Percentiles rank a stretch among this genome's conserved stretches.
Evolutionary conservation across 2,797 vertebrate genomes (phyloP).

Genomic region (Orientallactaga sibirica): DNA sequence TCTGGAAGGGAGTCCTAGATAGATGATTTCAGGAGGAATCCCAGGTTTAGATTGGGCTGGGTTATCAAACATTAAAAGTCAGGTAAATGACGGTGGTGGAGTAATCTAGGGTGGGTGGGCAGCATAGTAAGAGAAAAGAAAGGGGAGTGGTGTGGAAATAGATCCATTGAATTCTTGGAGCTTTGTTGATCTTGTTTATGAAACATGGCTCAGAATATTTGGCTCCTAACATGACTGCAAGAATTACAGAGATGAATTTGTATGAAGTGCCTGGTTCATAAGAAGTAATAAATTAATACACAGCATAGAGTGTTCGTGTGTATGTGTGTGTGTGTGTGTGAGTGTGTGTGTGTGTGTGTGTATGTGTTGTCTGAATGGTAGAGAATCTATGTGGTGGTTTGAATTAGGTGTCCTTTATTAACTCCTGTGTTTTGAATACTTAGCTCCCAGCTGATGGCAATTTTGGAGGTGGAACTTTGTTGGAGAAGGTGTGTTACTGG

Average conservation of each 20-base stretch:
- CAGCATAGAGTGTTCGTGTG: neutral
- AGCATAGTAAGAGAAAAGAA: neutral
- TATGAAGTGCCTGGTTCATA: neutral
- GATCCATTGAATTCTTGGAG: neutral
- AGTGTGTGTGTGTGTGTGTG: neutral
- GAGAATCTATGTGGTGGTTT: neutral
- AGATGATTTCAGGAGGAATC: neutral
- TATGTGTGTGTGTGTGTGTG: neutral
- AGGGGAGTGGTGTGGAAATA: neutral
- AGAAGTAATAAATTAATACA: neutral
- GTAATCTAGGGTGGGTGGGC: neutral
- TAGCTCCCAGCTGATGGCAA: too few relatives aligned
- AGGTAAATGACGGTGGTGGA: neutral
- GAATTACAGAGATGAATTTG: neutral
- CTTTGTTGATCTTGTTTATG: conserved; percentile 6
- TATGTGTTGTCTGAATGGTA: neutral
- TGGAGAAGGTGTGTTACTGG: too few relatives aligned
- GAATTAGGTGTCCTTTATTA: too few relatives aligned
- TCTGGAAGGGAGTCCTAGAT: neutral
- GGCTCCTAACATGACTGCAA: neutral
- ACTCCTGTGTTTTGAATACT: too few relatives aligned
- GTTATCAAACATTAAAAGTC: neutral
- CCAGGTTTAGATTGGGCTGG: neutral
- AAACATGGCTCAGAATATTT: conserved; percentile 20
- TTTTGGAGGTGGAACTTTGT: too few relatives aligned